A percentile compares a stretch with the other conserved stretches of the same genome.
phyloP scores from a whole-genome alignment of 2,113 vertebrate genomes.

The Herpetotheres cachinnans region DNA sequence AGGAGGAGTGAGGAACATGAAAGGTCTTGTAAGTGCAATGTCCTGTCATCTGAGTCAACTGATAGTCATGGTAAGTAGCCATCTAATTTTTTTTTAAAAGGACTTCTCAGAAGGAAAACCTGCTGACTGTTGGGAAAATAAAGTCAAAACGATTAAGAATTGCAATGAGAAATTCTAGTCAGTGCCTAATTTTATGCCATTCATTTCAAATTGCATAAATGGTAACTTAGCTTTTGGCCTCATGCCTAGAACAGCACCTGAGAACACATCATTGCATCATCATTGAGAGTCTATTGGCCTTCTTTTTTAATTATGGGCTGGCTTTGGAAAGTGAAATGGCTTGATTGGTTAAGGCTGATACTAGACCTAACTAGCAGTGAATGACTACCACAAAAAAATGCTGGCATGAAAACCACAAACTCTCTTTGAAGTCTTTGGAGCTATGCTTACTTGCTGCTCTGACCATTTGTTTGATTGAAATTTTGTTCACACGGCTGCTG shows the following conservation, averaged over 20 bases:
- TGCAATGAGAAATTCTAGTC: conserved; percentile 10
- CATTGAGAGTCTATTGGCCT: background rate
- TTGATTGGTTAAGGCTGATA: conserved; percentile 10
- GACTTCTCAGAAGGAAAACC: background rate
- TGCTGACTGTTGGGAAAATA: conserved; percentile 13
- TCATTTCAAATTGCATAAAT: conserved; percentile 33
- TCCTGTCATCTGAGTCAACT: conserved; percentile 13
- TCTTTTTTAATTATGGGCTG: conserved; percentile 12
- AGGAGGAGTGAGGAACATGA: background rate
- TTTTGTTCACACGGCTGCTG: background rate
- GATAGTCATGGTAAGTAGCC: conserved; percentile 15
- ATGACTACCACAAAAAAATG: conserved; percentile 32
- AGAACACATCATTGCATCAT: conserved; percentile 23
- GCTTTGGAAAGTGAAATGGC: conserved; percentile 25
- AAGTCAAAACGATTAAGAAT: background rate
- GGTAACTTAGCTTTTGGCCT: conserved; percentile 24
- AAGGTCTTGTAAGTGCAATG: background rate
- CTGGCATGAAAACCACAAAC: background rate
- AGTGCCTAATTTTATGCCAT: conserved; percentile 3
- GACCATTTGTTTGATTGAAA: background rate
- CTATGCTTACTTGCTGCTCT: background rate
- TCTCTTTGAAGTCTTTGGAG: conserved; percentile 33
- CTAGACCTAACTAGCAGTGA: background rate
- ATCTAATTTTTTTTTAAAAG: background rate
- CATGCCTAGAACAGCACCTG: background rate